Conservation (phyloP, 1,140 invertebrate genomes). For the Heliconius hermathena region DNA sequence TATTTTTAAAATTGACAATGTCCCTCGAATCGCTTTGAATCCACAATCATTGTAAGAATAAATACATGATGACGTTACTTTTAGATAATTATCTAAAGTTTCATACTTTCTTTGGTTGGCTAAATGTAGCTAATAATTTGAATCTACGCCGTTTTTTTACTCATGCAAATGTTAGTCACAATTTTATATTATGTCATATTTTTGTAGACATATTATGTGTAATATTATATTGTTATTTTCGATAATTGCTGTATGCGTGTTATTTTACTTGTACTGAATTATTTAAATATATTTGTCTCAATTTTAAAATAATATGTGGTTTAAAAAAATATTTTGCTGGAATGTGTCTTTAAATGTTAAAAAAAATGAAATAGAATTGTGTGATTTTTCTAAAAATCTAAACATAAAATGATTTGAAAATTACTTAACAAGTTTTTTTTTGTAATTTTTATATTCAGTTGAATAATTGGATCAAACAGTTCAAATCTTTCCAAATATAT, state of each 20-base stretch:
- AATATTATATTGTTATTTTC: not conserved
- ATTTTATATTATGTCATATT: not conserved
- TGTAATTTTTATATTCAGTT: too few species aligned
- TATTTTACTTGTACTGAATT: not conserved
- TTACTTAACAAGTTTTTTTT: too few species aligned
- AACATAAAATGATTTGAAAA: not conserved
- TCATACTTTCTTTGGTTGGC: too few species aligned
- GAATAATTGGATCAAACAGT: not conserved
- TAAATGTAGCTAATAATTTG: not conserved
- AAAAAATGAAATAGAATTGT: not conserved
- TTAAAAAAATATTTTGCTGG: constrained; percentile 20
- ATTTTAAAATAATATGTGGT: not conserved
- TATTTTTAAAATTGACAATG: too few species aligned
- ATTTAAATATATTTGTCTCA: too few species aligned
- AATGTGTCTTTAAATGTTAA: not conserved
- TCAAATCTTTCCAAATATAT: too few species aligned
- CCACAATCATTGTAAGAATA: too few species aligned
- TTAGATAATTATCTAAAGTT: not conserved
- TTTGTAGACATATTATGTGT: not conserved
- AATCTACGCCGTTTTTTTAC: not conserved
- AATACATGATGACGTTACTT: too few species aligned
- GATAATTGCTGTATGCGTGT: not conserved
- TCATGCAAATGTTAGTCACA: constrained; percentile 59
- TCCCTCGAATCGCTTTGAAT: too few species aligned
- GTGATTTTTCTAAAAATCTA: not conserved